Evolutionary conservation across 35 echinoderm and acorn worm species (phyloP).

Genomic region (Hemicentrotus pulcherrimus): DNA sequence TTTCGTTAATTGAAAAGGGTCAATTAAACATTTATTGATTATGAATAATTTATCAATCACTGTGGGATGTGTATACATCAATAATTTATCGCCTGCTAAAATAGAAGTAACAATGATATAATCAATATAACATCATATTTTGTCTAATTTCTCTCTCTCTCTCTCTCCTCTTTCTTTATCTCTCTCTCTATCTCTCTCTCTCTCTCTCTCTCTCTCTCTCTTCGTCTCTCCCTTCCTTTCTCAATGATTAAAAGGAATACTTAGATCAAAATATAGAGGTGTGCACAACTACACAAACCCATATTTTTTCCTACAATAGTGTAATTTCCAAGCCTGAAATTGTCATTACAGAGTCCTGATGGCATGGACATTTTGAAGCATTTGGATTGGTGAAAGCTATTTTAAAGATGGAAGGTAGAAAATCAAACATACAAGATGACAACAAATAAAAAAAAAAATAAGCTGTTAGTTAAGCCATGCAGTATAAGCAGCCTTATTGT

Average conservation of each 20-base stretch:
- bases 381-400: not conserved
- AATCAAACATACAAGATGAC: not conserved
- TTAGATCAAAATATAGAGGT: too few species aligned
- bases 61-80: not conserved
- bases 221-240: too few species aligned
- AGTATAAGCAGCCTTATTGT: not conserved
- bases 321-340: too few species aligned
- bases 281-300: too few species aligned
- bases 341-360: too few species aligned
- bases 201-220: too few species aligned
- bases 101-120: not conserved
- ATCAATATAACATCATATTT: conserved; percentile 4
- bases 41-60: not conserved
- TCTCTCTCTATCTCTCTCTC: not conserved
- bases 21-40: not conserved
- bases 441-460: not conserved
- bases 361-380: too few species aligned
- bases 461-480: not conserved
- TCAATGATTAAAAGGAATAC: too few species aligned
- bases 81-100: not conserved
- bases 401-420: not conserved
- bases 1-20: not conserved
- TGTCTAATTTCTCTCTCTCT: not conserved
- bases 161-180: not conserved
- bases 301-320: too few species aligned